Percentiles rank a stretch among this genome's conserved stretches.
phyloP scores from a whole-genome alignment of 2,888 invertebrate species.

The Bellardia bayeri region DNA sequence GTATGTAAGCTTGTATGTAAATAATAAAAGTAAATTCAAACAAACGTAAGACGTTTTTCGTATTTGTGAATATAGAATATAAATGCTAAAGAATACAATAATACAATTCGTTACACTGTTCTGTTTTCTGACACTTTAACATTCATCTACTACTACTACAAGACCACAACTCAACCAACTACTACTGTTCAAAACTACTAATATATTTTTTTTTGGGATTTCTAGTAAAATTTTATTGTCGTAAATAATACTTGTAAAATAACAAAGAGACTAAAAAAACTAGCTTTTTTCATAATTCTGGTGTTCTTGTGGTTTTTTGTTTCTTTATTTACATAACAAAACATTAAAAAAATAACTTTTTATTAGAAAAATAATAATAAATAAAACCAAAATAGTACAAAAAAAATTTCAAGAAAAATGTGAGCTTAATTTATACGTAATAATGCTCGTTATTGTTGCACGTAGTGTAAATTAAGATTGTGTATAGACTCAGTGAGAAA shows the following conservation, averaged over 20 bases:
- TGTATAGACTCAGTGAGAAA: background rate
- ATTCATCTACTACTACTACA: background rate
- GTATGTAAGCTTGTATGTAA: background rate
- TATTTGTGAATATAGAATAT: background rate
- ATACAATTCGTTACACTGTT: constrained; percentile 45
- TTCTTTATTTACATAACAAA: constrained; percentile 34
- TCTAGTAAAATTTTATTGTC: background rate
- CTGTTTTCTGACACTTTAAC: constrained; percentile 19
- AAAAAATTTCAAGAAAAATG: background rate
- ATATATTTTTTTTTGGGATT: constrained; percentile 6
- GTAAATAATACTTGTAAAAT: constrained; percentile 11
- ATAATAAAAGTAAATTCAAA: background rate
- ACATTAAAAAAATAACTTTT: constrained; percentile 12
- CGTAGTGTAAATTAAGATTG: constrained; percentile 11
- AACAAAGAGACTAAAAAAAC: constrained; percentile 26
- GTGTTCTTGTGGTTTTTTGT: constrained; percentile 13
- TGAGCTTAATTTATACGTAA: constrained; percentile 12
- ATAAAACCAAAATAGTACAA: background rate
- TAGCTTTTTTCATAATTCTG: constrained; percentile 27
- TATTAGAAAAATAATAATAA: constrained; percentile 11
- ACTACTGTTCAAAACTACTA: constrained; percentile 6
- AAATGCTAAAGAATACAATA: constrained; percentile 21
- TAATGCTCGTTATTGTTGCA: constrained; percentile 8
- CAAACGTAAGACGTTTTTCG: background rate
- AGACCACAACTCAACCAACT: background rate